Base-by-base conservation (phyloP, 1,140 invertebrate species). In the Anastrepha obliqua region DNA sequence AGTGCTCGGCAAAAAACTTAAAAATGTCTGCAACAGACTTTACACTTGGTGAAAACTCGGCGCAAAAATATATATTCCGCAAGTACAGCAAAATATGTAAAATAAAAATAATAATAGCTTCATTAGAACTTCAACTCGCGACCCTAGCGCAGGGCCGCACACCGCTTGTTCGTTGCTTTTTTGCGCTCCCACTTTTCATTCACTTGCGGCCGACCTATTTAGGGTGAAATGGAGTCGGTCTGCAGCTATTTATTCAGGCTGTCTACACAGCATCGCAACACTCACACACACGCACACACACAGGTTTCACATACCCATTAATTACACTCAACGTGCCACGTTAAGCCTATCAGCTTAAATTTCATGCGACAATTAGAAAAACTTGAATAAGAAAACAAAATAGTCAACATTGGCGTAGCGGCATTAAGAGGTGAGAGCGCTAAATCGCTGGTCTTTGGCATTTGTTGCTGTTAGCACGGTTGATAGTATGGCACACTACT, bases 301-400 rank as follows among this genome's bases (percentile, higher is more conserved):
- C 74, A 13, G 55, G 13, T 6, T 81, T n/a, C 74, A 29, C 8
- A 81, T n/a, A 81, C 8, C 74, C 74, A 81, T 81, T 81, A 81
- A 81, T 81, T 81, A 81, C 74, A 81, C 55, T 81, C 74, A 81
- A 81, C 74, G 74, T 81, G 74, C 47, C 74, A 81, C 47, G 47
- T 81, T 81, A 81, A 81, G 74, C 74, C 91, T 89, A 89, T 91
- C 90, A 90, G 90, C 91, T 91, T 90, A 89, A 90, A 90, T 90
- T 91, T 91, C 89, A 88, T 90, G 89, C 90, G 90, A 91, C 91
- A 91, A 91, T 91, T 91, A 91, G 90, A 91, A 91, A 91, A 91
- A 90, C 74, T 81, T 81, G 47, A 47, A 51, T 7, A 39, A 67
- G 64, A 67, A 67, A 67, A 39, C 29, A 5, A 67, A 29, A 55